A percentile compares a stretch with the other conserved stretches of the same genome.
These are phyloP conservation scores for Channallabes apus DNA, from an alignment of 2,797 vertebrate genomes.

Conservation along the genomic window DNA sequence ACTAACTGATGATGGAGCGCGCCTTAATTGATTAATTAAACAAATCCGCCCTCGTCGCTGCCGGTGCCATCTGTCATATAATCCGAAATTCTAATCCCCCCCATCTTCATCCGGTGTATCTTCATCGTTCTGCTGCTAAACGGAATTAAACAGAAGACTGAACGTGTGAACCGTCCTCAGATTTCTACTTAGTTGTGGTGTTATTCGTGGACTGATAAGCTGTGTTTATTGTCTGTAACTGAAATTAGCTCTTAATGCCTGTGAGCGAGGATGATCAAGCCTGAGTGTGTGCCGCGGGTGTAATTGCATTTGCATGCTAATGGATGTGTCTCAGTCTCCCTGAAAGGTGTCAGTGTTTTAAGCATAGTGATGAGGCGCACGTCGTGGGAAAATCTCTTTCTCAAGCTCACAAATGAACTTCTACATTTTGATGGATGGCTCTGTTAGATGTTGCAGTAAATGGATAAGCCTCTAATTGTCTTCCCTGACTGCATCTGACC, in stretches of 20 bases:
- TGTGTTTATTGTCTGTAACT: conserved; percentile 9
- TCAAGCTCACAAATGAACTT: neutral
- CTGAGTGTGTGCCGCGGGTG: neutral
- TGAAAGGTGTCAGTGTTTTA: conserved; percentile 7
- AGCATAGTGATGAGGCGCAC: neutral
- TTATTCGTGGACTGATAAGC: neutral
- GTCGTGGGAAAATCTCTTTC: neutral
- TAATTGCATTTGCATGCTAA: conserved; percentile 38
- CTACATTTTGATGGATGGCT: neutral
- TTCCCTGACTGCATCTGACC: neutral
- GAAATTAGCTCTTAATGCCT: conserved; percentile 8
- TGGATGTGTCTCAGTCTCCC: conserved; percentile 21
- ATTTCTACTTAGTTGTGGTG: neutral
- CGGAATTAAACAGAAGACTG: neutral
- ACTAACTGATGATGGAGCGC: neutral
- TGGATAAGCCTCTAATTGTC: neutral
- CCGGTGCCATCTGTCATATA: neutral
- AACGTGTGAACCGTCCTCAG: neutral
- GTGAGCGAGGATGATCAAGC: neutral
- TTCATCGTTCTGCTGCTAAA: neutral
- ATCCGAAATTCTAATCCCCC: neutral
- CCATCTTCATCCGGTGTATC: neutral
- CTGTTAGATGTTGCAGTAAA: neutral
- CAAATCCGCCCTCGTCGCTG: neutral
- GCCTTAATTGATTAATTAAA: neutral